Evolutionary conservation across 2,113 vertebrate species (phyloP).

Genomic region (Microtus pennsylvanicus): DNA sequence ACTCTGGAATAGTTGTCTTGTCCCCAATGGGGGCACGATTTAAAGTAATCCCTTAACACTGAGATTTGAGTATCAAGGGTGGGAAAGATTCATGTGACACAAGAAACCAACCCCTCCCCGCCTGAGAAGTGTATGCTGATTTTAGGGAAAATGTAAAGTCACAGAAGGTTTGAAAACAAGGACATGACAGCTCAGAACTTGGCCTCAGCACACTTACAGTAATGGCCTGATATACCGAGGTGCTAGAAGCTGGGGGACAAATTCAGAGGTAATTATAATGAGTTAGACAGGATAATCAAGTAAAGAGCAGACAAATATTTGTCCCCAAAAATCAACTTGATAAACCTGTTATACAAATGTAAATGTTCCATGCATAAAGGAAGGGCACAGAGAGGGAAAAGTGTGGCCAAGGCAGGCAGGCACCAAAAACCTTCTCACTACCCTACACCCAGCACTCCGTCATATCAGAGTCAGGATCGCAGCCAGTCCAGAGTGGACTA

Average conservation of each 20-base stretch:
- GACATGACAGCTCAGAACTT: neutral
- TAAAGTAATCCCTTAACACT: neutral
- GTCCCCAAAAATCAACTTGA: neutral
- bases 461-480: neutral
- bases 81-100: neutral
- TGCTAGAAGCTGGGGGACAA: neutral
- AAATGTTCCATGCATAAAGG: neutral
- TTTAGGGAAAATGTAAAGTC: constrained; percentile 18
- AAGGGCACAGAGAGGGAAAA: neutral
- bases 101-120: neutral
- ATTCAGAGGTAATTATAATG: neutral
- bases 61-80: neutral
- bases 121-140: neutral
- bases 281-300: neutral
- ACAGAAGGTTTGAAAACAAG: constrained; percentile 36
- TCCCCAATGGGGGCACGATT: neutral
- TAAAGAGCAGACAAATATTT: neutral
- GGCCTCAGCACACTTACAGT: neutral
- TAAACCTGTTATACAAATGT: neutral
- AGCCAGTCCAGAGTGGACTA: neutral
- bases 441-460: neutral
- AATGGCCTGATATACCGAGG: constrained; percentile 19
- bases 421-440: neutral
- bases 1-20: neutral
- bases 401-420: neutral